These are phyloP conservation scores for Chiropotes sagulatus DNA, from an alignment of 2,797 vertebrate species.

Conservation along the genomic window DNA sequence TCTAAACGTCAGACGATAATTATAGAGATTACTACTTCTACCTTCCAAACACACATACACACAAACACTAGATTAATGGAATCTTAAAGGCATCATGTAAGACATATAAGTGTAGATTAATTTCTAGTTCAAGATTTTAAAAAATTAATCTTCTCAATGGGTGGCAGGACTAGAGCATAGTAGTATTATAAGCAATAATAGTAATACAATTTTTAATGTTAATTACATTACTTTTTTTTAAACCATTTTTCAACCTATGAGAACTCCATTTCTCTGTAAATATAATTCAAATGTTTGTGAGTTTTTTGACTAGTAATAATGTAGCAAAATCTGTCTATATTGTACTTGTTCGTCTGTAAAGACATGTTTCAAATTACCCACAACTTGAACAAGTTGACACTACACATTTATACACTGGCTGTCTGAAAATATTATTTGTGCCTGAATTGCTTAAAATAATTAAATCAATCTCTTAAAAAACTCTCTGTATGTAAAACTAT, in stretches of 20 bases:
- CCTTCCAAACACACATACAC: neutral
- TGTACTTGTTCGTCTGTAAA: neutral
- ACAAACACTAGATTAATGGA: neutral
- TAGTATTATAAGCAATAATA: neutral
- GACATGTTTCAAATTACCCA: neutral
- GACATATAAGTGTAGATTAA: neutral
- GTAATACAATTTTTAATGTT: neutral
- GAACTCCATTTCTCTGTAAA: neutral
- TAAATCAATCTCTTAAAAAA: constrained; percentile 42
- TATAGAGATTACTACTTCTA: neutral
- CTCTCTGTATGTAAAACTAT: constrained; percentile 21
- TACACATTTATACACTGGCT: neutral
- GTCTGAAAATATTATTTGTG: neutral
- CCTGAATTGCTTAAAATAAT: constrained; percentile 40
- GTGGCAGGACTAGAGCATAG: neutral
- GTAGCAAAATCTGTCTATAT: neutral
- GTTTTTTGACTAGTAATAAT: neutral
- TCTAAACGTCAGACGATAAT: neutral
- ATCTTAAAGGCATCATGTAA: neutral
- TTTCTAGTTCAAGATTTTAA: neutral
- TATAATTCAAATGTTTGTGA: neutral
- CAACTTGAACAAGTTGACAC: neutral
- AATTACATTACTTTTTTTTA: neutral
- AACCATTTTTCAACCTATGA: neutral
- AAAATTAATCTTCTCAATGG: neutral